These are phyloP conservation scores for Cepaea nemoralis DNA, from an alignment of 1,140 invertebrate species.

Conservation along the genomic window DNA sequence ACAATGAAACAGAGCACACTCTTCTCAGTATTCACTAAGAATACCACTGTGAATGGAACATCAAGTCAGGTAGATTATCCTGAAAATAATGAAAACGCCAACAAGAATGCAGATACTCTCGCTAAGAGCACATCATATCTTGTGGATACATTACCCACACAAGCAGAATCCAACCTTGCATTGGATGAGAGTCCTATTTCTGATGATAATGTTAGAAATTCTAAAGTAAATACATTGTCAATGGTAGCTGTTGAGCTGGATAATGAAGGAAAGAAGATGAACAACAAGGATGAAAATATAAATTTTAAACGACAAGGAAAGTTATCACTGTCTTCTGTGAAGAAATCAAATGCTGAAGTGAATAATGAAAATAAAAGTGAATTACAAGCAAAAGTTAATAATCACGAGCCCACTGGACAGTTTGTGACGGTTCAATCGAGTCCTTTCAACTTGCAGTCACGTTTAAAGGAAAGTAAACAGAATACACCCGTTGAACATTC, in stretches of 20 bases:
- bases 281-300: background rate
- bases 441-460: background rate
- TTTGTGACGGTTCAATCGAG: background rate
- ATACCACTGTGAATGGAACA: background rate
- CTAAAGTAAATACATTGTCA: background rate
- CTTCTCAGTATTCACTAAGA: background rate
- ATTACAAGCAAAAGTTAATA: background rate
- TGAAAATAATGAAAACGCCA: background rate
- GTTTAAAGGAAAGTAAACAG: background rate
- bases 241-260: background rate
- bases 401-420: background rate
- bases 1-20: background rate
- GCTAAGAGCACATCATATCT: too few relatives aligned
- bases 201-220: too few relatives aligned
- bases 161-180: background rate
- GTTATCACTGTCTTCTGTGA: background rate
- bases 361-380: background rate
- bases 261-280: background rate
- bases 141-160: background rate
- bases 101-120: too few relatives aligned
- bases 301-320: background rate
- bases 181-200: too few relatives aligned
- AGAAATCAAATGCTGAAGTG: background rate
- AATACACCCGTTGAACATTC: background rate
- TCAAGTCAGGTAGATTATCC: background rate